These are phyloP conservation scores for Neosilurus mollespiculum DNA, from an alignment of 2,797 vertebrate genomes.

Conservation along the genomic window DNA sequence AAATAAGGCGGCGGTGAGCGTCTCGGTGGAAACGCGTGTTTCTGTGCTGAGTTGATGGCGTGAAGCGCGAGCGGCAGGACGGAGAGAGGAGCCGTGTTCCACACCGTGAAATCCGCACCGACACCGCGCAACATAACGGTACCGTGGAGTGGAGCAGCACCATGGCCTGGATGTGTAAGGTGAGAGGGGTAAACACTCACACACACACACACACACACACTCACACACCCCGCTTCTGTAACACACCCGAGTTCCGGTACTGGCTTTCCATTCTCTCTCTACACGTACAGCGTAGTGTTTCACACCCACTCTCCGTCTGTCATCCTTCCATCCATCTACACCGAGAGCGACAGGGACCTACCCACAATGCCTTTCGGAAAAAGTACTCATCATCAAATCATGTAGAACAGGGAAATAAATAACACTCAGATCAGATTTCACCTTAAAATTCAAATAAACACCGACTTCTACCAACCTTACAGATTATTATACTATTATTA, in stretches of 20 bases:
- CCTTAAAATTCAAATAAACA: background rate
- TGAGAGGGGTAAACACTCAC: constrained; percentile 66
- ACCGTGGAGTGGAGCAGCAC: constrained; percentile 49
- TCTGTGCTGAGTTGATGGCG: background rate
- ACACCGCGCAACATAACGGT: constrained; percentile 12
- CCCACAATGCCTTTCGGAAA: no score
- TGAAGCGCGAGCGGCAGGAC: background rate
- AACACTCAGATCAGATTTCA: background rate
- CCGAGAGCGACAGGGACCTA: no score
- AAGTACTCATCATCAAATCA: background rate
- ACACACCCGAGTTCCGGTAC: no score
- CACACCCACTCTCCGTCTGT: background rate
- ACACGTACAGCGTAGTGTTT: background rate
- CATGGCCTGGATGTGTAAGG: constrained; percentile 98
- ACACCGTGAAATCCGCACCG: background rate
- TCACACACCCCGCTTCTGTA: background rate
- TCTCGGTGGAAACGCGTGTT: background rate
- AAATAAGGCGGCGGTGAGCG: constrained; percentile 76
- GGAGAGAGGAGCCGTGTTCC: background rate
- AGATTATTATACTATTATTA: no score
- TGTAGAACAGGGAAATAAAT: background rate
- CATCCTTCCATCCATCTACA: no score
- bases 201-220: background rate
- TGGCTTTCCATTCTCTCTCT: background rate
- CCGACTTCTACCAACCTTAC: background rate